Percentiles rank a stretch among this genome's conserved stretches.
Evolutionary conservation across 2,797 vertebrate species (phyloP).

Genomic region (Intellagama lesueurii): DNA sequence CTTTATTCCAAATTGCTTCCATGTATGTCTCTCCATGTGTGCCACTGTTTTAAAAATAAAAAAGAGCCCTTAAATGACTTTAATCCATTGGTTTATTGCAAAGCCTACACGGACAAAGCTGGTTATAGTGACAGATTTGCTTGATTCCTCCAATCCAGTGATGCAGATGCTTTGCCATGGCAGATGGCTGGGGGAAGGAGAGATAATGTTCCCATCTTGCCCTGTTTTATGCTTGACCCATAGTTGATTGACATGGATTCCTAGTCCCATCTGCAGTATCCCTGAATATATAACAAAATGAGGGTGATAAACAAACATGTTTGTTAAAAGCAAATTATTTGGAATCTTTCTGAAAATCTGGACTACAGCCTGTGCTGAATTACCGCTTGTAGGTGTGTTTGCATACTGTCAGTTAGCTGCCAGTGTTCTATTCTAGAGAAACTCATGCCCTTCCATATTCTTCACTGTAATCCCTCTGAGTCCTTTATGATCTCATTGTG

Average conservation of each 20-base stretch:
- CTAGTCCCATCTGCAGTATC: background rate
- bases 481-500: background rate
- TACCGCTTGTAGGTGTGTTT: background rate
- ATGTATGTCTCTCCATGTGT: conserved; percentile 24
- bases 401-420: rapidly evolving
- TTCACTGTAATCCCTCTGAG: background rate
- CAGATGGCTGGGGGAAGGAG: conserved; percentile 55
- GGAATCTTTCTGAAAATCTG: background rate
- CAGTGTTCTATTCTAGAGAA: rapidly evolving
- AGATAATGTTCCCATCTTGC: background rate
- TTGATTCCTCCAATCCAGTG: conserved; percentile 50
- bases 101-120: conserved; percentile 65
- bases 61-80: conserved; percentile 41
- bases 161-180: conserved; percentile 40
- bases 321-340: background rate
- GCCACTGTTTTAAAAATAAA: conserved; percentile 34
- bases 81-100: conserved; percentile 71
- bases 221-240: conserved; percentile 7
- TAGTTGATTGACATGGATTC: background rate
- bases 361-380: background rate
- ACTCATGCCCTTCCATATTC: background rate
- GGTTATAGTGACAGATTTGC: conserved; percentile 62
- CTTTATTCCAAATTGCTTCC: conserved; percentile 2
- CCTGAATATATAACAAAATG: background rate
- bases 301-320: background rate